Evolutionary conservation across 2,888 invertebrate species (phyloP).

Genomic region (Spicauda simplicius): DNA sequence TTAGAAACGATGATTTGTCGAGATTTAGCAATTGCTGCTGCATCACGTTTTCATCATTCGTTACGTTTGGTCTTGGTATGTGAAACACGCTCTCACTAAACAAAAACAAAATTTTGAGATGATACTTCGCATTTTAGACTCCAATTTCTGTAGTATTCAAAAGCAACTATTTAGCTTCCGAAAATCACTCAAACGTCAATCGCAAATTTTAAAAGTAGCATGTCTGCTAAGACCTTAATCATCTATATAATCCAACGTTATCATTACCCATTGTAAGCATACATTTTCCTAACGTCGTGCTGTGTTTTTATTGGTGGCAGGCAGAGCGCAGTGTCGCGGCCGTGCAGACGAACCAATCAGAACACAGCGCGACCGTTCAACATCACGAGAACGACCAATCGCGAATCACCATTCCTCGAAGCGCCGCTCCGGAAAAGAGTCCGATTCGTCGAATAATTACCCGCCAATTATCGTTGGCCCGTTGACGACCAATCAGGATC

Average conservation of each 20-base stretch:
- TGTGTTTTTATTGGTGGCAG: slow-evolving; percentile 85
- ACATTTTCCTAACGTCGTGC: slow-evolving; percentile 77
- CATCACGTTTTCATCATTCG: no score
- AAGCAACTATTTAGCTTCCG: no score
- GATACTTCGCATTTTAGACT: no score
- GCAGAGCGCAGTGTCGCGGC: slow-evolving; percentile 84
- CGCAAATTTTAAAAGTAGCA: slow-evolving; percentile 2
- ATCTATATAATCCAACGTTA: slow-evolving; percentile 44
- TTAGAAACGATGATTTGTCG: no score
- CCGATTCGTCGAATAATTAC: slow-evolving; percentile 84
- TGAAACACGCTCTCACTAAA: no score
- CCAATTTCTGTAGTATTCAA: no score
- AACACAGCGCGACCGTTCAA: slow-evolving; percentile 82
- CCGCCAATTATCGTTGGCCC: slow-evolving; percentile 78
- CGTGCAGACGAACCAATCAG: slow-evolving; percentile 84
- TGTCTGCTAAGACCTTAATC: no score
- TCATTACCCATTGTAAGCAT: slow-evolving; percentile 70
- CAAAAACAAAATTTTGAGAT: no score
- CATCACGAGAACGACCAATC: slow-evolving; percentile 67
- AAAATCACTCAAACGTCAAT: slow-evolving; percentile 4
- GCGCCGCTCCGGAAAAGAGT: slow-evolving; percentile 83
- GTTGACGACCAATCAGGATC: slow-evolving; percentile 81
- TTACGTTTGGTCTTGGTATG: no score
- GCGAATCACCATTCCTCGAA: slow-evolving; percentile 68
- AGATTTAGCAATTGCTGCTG: no score